Conservation (phyloP, 2,888 invertebrate species). For the Tetramorium bicarinatum region DNA sequence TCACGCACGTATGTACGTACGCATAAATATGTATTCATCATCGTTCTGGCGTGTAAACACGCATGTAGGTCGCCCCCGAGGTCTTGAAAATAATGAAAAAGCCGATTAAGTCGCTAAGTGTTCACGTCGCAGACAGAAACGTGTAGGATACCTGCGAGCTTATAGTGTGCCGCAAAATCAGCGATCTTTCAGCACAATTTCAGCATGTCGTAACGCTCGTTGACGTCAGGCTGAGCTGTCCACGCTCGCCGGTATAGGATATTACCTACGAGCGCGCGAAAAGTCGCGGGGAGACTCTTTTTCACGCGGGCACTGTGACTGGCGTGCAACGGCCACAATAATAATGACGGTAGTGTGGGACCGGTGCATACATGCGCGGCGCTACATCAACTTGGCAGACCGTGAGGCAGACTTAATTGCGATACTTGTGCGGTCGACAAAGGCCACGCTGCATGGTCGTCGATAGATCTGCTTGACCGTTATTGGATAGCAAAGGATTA, state of each 20-base stretch:
- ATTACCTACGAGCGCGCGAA: constrained; percentile 40
- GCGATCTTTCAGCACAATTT: constrained; percentile 71
- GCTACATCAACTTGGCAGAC: constrained; percentile 49
- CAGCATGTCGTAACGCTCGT: constrained; percentile 68
- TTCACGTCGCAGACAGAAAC: constrained; percentile 56
- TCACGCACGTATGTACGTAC: not conserved
- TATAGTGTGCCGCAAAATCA: constrained; percentile 66
- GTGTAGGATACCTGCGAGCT: constrained; percentile 64
- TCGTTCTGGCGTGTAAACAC: constrained; percentile 32
- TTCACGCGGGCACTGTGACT: constrained; percentile 16
- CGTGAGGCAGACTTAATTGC: constrained; percentile 53
- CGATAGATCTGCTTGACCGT: constrained; percentile 43
- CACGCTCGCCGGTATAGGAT: constrained; percentile 18
- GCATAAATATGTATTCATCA: not conserved
- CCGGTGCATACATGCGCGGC: not conserved
- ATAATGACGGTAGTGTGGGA: constrained; percentile 40
- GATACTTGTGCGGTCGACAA: constrained; percentile 53
- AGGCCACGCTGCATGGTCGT: constrained; percentile 43
- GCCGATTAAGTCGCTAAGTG: constrained; percentile 77
- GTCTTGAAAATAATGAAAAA: constrained; percentile 77
- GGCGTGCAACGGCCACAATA: constrained; percentile 41
- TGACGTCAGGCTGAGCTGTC: constrained; percentile 43
- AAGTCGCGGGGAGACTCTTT: constrained; percentile 51
- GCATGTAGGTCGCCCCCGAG: constrained; percentile 66
- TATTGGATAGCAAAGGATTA: constrained; percentile 41